Conservation (phyloP, 2,113 vertebrate species). For the Chaenocephalus aceratus region DNA sequence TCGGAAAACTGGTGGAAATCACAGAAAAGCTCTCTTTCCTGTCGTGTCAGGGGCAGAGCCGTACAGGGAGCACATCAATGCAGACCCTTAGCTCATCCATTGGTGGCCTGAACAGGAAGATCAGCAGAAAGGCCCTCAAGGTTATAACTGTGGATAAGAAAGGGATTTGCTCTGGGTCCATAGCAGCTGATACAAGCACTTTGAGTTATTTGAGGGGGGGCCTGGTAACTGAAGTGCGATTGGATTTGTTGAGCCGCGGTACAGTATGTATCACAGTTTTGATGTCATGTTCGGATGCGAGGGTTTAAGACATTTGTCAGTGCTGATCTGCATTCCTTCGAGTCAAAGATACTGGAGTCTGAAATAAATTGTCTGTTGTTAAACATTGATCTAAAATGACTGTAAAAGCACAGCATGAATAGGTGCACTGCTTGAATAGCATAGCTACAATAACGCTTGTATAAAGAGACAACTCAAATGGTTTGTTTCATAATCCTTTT, state of each 20-base stretch:
- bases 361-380: background rate
- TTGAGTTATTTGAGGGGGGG: conserved; percentile 43
- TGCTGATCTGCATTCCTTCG: background rate
- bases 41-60: conserved; percentile 45
- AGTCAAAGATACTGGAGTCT: background rate
- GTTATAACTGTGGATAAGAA: conserved; percentile 70
- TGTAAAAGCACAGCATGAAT: background rate
- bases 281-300: background rate
- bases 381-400: background rate
- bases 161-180: conserved; percentile 63
- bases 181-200: conserved; percentile 73
- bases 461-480: background rate
- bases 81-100: conserved; percentile 67
- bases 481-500: background rate
- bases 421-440: background rate
- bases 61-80: conserved; percentile 67
- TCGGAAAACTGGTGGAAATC: conserved; percentile 62
- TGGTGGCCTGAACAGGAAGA: conserved; percentile 64
- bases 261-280: conserved; percentile 6
- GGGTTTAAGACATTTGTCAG: background rate
- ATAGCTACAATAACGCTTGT: background rate
- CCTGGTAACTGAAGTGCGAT: conserved; percentile 35
- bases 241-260: conserved; percentile 21
- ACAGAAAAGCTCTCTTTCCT: conserved; percentile 47
- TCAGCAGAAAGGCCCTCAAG: conserved; percentile 66